phyloP scores from a whole-genome alignment of 2,113 vertebrate genomes.

The Mionectes macconnelli region DNA sequence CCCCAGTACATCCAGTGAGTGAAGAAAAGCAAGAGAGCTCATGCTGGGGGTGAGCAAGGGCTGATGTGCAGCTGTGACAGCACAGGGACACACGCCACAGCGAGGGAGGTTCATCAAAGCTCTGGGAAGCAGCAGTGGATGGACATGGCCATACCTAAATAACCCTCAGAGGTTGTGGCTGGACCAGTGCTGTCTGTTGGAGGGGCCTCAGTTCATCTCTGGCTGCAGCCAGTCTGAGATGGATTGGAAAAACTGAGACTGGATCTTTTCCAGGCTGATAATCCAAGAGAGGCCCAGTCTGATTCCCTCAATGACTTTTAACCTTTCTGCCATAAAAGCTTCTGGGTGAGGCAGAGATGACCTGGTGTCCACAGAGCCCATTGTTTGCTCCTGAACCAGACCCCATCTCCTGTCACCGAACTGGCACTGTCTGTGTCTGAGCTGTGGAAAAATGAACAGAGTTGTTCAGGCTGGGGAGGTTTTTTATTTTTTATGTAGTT shows the following conservation, averaged over 20 bases:
- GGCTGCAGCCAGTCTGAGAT: not conserved
- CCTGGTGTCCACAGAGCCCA: not conserved
- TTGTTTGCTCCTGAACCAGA: not conserved
- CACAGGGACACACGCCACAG: accelerated
- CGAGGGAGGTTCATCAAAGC: accelerated
- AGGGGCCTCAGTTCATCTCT: accelerated
- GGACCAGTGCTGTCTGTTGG: not conserved
- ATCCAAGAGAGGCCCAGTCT: accelerated
- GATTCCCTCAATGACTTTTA: not conserved
- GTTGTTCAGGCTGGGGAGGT: not conserved
- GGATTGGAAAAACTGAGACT: not conserved
- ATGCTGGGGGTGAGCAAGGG: not conserved
- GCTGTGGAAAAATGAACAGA: not conserved
- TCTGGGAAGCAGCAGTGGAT: accelerated
- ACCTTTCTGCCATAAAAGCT: not conserved
- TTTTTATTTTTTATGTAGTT: not conserved
- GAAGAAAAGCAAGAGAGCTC: not conserved
- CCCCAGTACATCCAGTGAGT: accelerated
- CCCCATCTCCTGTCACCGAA: not conserved
- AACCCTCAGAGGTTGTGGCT: not conserved
- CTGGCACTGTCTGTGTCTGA: not conserved
- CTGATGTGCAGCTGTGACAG: not conserved
- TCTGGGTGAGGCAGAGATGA: not conserved
- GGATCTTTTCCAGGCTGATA: not conserved
- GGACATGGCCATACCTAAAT: accelerated